Base-by-base conservation (phyloP, 2,888 invertebrate species). In the Megamerina dolium region DNA sequence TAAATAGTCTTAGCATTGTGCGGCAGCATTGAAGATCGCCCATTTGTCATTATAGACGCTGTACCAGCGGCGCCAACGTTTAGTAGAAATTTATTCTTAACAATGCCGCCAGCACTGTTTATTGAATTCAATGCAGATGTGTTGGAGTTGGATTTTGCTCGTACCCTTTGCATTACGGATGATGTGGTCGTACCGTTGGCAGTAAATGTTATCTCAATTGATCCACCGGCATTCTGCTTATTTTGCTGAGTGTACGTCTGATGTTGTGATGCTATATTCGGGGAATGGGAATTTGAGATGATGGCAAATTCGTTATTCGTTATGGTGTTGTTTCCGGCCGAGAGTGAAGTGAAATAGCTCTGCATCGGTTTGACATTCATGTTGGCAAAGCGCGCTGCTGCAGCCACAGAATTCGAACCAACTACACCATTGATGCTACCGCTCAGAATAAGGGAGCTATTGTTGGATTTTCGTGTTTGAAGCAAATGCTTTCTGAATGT, bases 391-490 rank as follows among this genome's bases (percentile, higher is more conserved):
- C 53, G 51, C 16, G 39, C 44, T 6, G 38, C 37, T 20, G 42
- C 29, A 10, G 30, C 26, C 8, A 37, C 27, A 26, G 44, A 44
- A 43, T 48, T 41, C 41, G 54, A 54, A 14, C 62, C 62, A 1
- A 65, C 66, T n/a, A 61, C 52, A 37, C 66, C 63, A 37, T 58
- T 60, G 37, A 62, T 53, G 17, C 49, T 40, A n/a, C 46, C 43
- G 4, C 57, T 55, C 2, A 66, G 45, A 17, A 60, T 59, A 1
- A 66, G 48, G 34, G 64, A 49, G 39, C 53, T 62, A 31, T 68
- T 63, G 39, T 67, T 68, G 14, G 65, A 64, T 49, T 68, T 67
- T 13, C 67, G 59, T 4, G 63, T 59, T 37, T 57, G 63, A 1
- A 67, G 46, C 21, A 68, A 51, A 52, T 67, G 59, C 43, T 68